Base-by-base conservation (phyloP, 2,797 vertebrate species). In the Meriones psammophilus region DNA sequence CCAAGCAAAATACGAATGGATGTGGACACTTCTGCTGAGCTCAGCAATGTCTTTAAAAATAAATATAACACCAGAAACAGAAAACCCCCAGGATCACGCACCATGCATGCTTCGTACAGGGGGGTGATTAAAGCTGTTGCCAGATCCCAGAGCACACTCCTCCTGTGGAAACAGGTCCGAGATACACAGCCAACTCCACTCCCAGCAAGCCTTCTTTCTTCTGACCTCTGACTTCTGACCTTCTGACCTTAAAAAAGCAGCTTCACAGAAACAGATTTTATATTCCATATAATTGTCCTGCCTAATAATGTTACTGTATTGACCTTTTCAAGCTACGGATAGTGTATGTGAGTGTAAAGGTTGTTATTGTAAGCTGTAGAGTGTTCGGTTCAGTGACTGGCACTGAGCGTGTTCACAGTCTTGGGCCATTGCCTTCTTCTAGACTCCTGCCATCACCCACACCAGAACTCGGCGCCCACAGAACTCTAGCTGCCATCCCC, bases 1-100 rank as follows among this genome's bases (percentile, higher is more conserved):
- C 84, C 28, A 95, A 97, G 91, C 79, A 97, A 97, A 96, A 96
- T 42, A 97, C 58, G 46, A 89, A 58, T 22, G 60, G 76, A 80
- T 58, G 18, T 78, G 83, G 79, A 88, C 89, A 88, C 81, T 78
- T 94, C 89, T 79, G 77, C 92, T 15, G 73, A 89, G 88, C 74
- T 95, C 77, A 93, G 93, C 95, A 96, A 64, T 93, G 77, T 78
- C 77, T 95, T 78, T 46, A 71, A 93, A 92, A 97, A 89, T 89
- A 97, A 96, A 96, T 50, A 96, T 22, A 71, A 54, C 4, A 3
- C 74, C 50, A 89, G 71, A 87, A 85, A 76, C 56, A 78, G 80
- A 86, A 71, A 88, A 46, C 60, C 68, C 64, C 85, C 71, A 76
- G 77, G 20, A 33, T 71, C 18, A 42, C 50, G 33, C 74, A 24